These are phyloP conservation scores for Crotalus tigris DNA, from an alignment of 2,113 vertebrate species.

Conservation along the genomic window DNA sequence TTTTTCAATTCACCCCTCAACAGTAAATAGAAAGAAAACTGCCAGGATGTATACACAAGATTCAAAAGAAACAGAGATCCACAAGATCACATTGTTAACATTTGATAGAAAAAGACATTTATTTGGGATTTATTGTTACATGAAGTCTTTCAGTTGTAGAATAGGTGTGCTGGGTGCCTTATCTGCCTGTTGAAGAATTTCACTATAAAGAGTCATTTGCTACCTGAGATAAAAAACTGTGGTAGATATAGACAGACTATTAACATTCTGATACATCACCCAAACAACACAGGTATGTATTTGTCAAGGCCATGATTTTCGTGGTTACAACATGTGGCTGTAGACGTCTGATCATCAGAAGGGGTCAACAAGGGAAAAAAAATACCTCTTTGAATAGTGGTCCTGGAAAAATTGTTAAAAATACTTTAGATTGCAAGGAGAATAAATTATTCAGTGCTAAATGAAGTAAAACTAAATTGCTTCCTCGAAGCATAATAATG, in stretches of 20 bases:
- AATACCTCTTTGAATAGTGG: neutral
- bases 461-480: neutral
- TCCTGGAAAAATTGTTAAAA: neutral
- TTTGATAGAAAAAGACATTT: neutral
- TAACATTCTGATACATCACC: neutral
- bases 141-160: neutral
- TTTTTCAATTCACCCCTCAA: neutral
- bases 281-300: neutral
- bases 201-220: neutral
- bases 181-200: neutral
- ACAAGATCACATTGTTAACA: neutral
- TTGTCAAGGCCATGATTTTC: neutral
- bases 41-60: neutral
- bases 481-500: neutral
- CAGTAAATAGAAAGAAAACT: neutral
- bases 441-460: neutral
- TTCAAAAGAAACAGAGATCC: neutral
- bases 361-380: neutral
- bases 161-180: neutral
- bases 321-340: neutral
- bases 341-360: neutral
- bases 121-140: neutral
- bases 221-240: neutral
- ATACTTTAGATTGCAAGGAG: neutral
- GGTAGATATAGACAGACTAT: neutral